phyloP scores from a whole-genome alignment of 1,140 invertebrate species.

The Dendrolimus kikuchii region DNA sequence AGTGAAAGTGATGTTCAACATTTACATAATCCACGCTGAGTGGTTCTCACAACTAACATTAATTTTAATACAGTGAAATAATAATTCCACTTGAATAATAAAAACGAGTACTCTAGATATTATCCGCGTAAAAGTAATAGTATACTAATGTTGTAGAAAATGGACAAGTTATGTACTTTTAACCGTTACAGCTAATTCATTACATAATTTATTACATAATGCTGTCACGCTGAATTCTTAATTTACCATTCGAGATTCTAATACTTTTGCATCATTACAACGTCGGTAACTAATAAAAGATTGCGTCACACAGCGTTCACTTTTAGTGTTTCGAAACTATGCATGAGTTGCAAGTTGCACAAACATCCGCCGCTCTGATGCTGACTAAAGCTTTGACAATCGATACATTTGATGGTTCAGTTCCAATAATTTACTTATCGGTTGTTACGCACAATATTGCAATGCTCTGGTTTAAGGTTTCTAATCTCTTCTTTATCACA shows the following conservation, averaged over 20 bases:
- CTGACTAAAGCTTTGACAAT: constrained; percentile 1
- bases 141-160: no score
- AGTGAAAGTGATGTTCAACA: no score
- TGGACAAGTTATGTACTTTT: neutral
- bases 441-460: neutral
- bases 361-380: constrained; percentile 48
- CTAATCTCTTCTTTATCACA: no score
- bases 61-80: no score
- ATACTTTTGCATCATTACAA: constrained; percentile 29
- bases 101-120: no score
- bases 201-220: constrained; percentile 15
- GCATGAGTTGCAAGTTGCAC: constrained; percentile 56
- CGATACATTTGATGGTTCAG: neutral
- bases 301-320: constrained; percentile 60
- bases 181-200: constrained; percentile 1
- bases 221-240: constrained; percentile 17
- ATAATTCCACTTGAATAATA: no score
- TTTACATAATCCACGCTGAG: no score
- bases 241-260: constrained; percentile 18
- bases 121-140: no score
- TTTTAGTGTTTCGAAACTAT: constrained; percentile 60
- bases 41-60: no score
- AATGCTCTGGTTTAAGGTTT: no score
- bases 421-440: neutral
- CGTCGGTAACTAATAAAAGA: constrained; percentile 55